phyloP scores from a whole-genome alignment of 1,140 invertebrate species.

The Drosophila chauvacae region DNA sequence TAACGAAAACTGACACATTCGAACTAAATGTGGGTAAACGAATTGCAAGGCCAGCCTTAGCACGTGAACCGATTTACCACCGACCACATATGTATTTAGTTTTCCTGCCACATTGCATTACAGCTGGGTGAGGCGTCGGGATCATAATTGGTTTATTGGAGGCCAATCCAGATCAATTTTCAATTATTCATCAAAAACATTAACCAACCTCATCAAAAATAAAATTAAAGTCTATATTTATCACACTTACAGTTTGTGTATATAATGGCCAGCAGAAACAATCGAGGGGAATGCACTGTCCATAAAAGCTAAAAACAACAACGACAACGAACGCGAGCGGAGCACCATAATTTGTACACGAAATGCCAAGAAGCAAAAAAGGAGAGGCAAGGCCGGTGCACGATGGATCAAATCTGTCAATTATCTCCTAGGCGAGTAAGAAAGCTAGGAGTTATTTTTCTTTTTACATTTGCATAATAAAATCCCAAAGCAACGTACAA shows the following conservation, averaged over 20 bases:
- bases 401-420: conserved; percentile 6
- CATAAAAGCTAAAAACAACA: conserved; percentile 71
- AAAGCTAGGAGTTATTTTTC: neutral
- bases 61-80: neutral
- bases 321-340: conserved; percentile 35
- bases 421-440: neutral
- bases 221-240: conserved; percentile 72
- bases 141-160: conserved; percentile 47
- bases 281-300: conserved; percentile 65
- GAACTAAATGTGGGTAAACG: neutral
- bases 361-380: conserved; percentile 42
- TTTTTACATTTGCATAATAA: too few species aligned
- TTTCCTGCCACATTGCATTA: conserved; percentile 48
- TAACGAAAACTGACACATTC: neutral
- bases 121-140: neutral
- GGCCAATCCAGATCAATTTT: conserved; percentile 60
- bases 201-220: conserved; percentile 16
- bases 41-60: neutral
- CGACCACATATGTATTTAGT: conserved; percentile 32
- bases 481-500: too few species aligned
- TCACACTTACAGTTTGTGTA: conserved; percentile 29
- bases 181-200: conserved; percentile 38
- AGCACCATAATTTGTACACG: conserved; percentile 73
- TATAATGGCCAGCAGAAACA: conserved; percentile 22
- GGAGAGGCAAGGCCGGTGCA: conserved; percentile 23